A percentile compares a stretch with the other conserved stretches of the same genome.
Conservation (phyloP, 2,797 vertebrate species). For the Eospalax fontanierii region DNA sequence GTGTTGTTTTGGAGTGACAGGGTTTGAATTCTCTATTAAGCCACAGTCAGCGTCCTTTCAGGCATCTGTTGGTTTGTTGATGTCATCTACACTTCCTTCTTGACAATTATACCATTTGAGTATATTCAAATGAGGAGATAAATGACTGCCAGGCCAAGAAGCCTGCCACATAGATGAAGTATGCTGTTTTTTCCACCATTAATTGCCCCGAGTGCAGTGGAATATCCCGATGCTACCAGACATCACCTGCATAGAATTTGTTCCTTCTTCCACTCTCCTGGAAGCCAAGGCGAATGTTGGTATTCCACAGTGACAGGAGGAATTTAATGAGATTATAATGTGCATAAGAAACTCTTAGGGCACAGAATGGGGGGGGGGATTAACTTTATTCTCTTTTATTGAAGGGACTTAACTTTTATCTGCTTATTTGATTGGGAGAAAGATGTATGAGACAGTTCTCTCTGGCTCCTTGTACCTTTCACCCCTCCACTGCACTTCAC, state of each 20-base stretch:
- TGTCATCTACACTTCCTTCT: constrained; percentile 47
- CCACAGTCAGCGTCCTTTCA: constrained; percentile 2
- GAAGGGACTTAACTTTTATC: constrained; percentile 50
- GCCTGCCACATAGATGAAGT: accelerated
- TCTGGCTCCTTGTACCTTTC: not conserved
- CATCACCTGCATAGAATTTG: not conserved
- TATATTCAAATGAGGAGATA: constrained; percentile 39
- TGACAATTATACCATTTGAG: not conserved
- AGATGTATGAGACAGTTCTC: not conserved
- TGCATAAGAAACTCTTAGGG: constrained; percentile 53
- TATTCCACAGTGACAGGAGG: constrained; percentile 24
- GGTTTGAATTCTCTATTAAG: constrained; percentile 60
- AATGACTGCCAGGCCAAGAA: not conserved
- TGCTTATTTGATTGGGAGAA: constrained; percentile 63
- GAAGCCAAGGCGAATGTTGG: constrained; percentile 27
- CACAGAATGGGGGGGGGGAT: constrained; percentile 34
- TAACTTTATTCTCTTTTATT: constrained; percentile 61
- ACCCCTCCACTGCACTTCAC: not conserved
- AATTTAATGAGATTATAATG: constrained; percentile 64
- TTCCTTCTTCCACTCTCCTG: not conserved
- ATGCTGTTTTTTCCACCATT: constrained; percentile 59
- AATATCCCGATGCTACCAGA: constrained; percentile 54
- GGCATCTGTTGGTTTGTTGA: constrained; percentile 56
- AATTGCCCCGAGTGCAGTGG: constrained; percentile 59
- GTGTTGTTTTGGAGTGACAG: not conserved